Base-by-base conservation (phyloP, 2,797 vertebrate species). In the Poeciliopsis paucimaculata region DNA sequence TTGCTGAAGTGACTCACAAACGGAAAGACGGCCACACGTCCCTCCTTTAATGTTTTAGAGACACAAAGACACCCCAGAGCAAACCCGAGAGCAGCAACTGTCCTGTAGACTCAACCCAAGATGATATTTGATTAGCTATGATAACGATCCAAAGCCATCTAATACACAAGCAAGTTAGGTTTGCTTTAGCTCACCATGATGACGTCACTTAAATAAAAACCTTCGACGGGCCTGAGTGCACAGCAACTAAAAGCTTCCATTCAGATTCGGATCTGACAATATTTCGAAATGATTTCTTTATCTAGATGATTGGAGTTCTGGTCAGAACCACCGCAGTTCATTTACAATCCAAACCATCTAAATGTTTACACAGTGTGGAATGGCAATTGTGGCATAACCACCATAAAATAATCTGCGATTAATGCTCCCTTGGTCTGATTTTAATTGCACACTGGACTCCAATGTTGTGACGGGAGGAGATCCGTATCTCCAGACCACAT, bases 1-100 rank as follows among this genome's bases (percentile, higher is more conserved):
- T 75, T 51, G 47, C 66, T 0, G 73, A 81, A 76, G 36, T 87
- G 87, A 88, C 66, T 85, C 86, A 84, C 47, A 77, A 79, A 79
- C 9, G 51, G 16, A 74, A 68, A 20, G 51, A 62, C 68, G 76
- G 53, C 57, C 57, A 79, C 81, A 73, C 36, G n/a, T 73, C 74
- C 47, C 2, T 23, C 78, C 53, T 72, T 1, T 26, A 53, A 53
- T 66, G 45, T 45, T 3, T 41, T 1, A 41, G 72, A 77, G 75
- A 75, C 71, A 76, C 41, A 53, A 80, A 82, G 57, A 77, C 34
- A 31, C n/a, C 74, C 36, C 46, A 0, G 75, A 73, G 74, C 34
- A 80, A 81, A 75, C 49, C 47, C 64, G 31, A 73, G 45, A 72
- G 39, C 46, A 31, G 68, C 0, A 20, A 53, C 26, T 23, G 45